Conservation (phyloP, 2,797 vertebrate species). For the Bufotes viridis region DNA sequence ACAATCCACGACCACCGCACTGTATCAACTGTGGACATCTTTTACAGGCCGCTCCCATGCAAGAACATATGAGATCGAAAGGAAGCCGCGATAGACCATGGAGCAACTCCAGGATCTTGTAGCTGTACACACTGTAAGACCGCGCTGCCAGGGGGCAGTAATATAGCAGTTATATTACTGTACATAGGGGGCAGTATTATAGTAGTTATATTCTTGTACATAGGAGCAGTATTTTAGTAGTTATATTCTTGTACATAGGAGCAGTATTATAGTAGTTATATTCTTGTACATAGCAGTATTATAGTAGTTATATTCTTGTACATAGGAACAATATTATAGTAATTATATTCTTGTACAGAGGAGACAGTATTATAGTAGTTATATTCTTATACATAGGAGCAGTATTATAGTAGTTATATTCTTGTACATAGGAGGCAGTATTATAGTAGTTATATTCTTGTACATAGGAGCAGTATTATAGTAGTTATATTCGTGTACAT, state of each 20-base stretch:
- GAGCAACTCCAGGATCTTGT: conserved; percentile 81
- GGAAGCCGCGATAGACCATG: conserved; percentile 81
- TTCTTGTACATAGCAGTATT: conserved; percentile 2
- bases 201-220: background rate
- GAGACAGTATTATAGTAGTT: conserved; percentile 9
- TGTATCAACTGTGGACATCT: background rate
- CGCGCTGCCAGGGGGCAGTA: background rate
- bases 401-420: conserved; percentile 12
- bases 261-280: conserved; percentile 6
- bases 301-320: conserved; percentile 6
- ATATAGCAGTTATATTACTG: background rate
- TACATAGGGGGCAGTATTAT: background rate
- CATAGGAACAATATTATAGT: background rate
- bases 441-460: conserved; percentile 3
- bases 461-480: background rate
- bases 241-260: conserved; percentile 7
- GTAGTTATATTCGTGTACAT: conserved; percentile 1
- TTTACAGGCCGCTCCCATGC: conserved; percentile 81
- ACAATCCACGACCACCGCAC: background rate
- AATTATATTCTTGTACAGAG: conserved; percentile 5
- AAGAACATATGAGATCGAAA: conserved; percentile 91
- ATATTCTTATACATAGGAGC: conserved; percentile 1
- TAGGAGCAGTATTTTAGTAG: background rate
- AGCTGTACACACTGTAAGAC: conserved; percentile 67
- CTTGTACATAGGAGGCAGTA: background rate